phyloP scores from a whole-genome alignment of 2,113 vertebrate species.

The Rhinoderma darwinii region DNA sequence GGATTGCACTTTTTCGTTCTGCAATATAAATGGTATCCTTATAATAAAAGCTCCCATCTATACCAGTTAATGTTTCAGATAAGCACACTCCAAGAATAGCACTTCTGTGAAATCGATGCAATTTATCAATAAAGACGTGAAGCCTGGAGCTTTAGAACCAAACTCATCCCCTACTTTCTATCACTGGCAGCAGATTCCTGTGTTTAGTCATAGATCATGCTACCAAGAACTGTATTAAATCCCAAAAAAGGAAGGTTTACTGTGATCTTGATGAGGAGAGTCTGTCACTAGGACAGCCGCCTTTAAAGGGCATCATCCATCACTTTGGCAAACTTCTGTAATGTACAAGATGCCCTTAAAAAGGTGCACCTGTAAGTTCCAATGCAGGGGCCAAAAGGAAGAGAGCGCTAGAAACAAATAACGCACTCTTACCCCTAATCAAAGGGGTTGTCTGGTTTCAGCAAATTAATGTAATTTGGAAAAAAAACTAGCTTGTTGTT shows the following conservation, averaged over 20 bases:
- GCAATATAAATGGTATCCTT: not conserved
- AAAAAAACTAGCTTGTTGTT: too few relatives aligned
- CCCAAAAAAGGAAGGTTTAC: not conserved
- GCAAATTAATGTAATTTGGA: too few relatives aligned
- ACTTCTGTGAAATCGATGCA: not conserved
- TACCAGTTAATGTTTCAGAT: slow-evolving; percentile 13
- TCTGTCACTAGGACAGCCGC: not conserved
- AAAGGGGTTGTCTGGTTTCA: too few relatives aligned
- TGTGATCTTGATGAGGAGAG: not conserved
- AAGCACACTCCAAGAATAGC: slow-evolving; percentile 27
- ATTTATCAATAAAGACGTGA: slow-evolving; percentile 39
- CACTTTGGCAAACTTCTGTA: not conserved
- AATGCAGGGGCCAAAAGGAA: not conserved
- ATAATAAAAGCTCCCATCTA: not conserved
- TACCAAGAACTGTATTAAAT: slow-evolving; percentile 21
- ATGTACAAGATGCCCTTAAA: slow-evolving; percentile 6
- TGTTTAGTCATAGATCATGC: slow-evolving; percentile 26
- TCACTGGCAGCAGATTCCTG: slow-evolving; percentile 7
- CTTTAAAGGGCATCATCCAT: slow-evolving; percentile 12
- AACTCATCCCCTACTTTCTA: not conserved
- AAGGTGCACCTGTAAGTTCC: not conserved
- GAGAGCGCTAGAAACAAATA: not conserved
- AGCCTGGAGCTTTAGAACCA: not conserved
- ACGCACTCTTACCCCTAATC: not conserved
- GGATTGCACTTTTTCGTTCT: not conserved